A percentile compares a stretch with the other conserved stretches of the same genome.
Conservation (phyloP, 2,888 invertebrate genomes). For the Leptura quadrifasciata region DNA sequence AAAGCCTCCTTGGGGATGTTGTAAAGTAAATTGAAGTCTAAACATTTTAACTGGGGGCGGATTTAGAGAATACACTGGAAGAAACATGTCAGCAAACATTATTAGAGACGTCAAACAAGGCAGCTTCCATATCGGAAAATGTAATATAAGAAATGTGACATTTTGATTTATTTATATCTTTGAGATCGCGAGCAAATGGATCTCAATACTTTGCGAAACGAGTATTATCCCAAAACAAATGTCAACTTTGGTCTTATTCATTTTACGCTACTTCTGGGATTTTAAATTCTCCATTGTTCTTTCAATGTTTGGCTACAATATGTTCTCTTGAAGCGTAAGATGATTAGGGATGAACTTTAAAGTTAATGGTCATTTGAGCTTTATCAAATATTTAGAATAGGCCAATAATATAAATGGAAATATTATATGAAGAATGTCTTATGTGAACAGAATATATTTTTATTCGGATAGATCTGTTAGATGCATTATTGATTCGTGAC, state of each 20-base stretch:
- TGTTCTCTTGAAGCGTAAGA: slow-evolving; percentile 21
- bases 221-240: slow-evolving; percentile 60
- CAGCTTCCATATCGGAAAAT: slow-evolving; percentile 65
- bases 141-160: slow-evolving; percentile 70
- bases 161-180: slow-evolving; percentile 70
- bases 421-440: neutral
- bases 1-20: slow-evolving; percentile 62
- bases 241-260: slow-evolving; percentile 58
- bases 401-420: neutral
- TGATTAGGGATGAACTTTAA: slow-evolving; percentile 28
- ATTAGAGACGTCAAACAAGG: slow-evolving; percentile 70
- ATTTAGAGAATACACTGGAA: slow-evolving; percentile 64
- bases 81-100: slow-evolving; percentile 70
- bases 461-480: neutral
- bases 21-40: slow-evolving; percentile 71
- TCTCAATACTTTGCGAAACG: slow-evolving; percentile 56
- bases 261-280: slow-evolving; percentile 48
- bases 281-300: slow-evolving; percentile 43
- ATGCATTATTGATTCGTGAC: too few species aligned
- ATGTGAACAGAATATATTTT: neutral
- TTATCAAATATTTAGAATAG: neutral
- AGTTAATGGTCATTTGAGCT: slow-evolving; percentile 14
- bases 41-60: slow-evolving; percentile 71
- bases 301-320: slow-evolving; percentile 30
- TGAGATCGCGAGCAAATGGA: slow-evolving; percentile 62